Evolutionary conservation across 2,888 invertebrate genomes (phyloP).

Genomic region (Polydrusus pterygomalis): DNA sequence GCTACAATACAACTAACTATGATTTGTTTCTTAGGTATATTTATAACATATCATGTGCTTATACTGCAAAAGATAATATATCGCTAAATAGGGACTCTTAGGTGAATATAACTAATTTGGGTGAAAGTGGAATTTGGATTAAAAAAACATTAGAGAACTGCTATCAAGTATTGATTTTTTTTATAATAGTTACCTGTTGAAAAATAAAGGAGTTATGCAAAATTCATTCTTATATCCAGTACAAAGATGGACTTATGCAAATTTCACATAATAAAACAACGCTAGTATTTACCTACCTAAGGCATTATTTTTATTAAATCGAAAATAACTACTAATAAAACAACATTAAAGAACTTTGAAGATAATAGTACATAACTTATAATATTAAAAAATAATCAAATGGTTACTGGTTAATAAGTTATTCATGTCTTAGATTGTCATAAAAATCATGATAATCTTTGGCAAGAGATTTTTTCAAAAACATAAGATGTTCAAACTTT

Average conservation of each 20-base stretch:
- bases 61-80: too few relatives aligned
- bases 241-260: background rate
- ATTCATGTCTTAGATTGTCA: background rate
- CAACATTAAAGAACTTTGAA: background rate
- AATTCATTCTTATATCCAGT: background rate
- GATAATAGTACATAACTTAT: background rate
- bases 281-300: too few relatives aligned
- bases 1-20: too few relatives aligned
- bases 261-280: background rate
- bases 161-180: too few relatives aligned
- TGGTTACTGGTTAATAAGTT: background rate
- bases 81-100: too few relatives aligned
- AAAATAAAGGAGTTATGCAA: background rate
- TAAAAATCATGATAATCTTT: conserved; percentile 7
- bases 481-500: conserved; percentile 13
- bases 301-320: background rate
- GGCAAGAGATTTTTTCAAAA: background rate
- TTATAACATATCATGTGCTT: too few relatives aligned
- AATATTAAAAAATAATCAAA: background rate
- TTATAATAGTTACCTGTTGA: background rate
- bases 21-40: too few relatives aligned
- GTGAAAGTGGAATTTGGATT: too few relatives aligned
- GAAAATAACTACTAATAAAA: too few relatives aligned
- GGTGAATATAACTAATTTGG: too few relatives aligned
- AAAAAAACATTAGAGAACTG: too few relatives aligned